Conservation (phyloP, 2,113 vertebrate species). For the Protobothrops mucrosquamatus region DNA sequence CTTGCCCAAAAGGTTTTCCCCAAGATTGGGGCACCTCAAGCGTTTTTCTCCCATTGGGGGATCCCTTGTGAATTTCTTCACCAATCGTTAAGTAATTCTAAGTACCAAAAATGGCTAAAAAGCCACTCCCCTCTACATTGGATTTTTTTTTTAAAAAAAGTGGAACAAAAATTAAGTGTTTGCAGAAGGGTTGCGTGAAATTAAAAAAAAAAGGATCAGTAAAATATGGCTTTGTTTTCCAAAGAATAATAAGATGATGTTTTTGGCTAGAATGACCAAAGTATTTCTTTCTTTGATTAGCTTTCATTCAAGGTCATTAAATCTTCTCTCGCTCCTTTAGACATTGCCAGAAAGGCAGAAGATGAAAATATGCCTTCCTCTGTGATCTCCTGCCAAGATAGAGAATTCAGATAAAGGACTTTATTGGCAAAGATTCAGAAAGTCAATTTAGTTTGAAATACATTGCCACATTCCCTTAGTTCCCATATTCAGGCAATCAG, state of each 20-base stretch:
- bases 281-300: neutral
- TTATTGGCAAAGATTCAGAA: neutral
- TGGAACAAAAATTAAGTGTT: constrained; percentile 23
- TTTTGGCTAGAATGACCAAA: neutral
- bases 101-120: neutral
- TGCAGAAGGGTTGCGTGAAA: constrained; percentile 16
- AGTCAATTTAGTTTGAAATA: neutral
- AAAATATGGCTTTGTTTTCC: constrained; percentile 13
- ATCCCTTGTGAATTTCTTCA: constrained; percentile 25
- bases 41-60: constrained; percentile 41
- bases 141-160: neutral
- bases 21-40: constrained; percentile 28
- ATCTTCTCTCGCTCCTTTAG: neutral
- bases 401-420: neutral
- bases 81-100: neutral
- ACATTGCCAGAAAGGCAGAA: neutral
- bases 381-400: neutral
- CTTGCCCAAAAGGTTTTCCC: constrained; percentile 39
- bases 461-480: neutral
- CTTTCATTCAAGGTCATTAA: neutral
- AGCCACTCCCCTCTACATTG: neutral
- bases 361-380: neutral
- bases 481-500: neutral
- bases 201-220: constrained; percentile 20
- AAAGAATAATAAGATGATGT: constrained; percentile 18